Conservation (phyloP, 2,888 invertebrate genomes). For the Ormyrus labotus region DNA sequence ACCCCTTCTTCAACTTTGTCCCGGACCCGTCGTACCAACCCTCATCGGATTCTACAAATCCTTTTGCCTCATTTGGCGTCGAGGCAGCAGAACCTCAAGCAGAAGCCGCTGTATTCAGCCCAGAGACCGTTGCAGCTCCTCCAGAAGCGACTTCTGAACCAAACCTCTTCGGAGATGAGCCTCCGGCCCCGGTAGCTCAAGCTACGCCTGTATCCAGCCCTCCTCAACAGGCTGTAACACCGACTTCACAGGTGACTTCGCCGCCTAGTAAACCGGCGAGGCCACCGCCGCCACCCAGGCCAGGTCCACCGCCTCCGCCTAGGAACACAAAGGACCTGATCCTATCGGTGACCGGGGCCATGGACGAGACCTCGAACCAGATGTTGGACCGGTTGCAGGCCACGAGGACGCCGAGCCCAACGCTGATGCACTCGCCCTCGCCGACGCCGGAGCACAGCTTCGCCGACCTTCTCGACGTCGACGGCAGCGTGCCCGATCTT, state of each 20-base stretch:
- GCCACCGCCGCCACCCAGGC: conserved; percentile 76
- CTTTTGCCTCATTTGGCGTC: conserved; percentile 71
- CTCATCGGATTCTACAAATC: conserved; percentile 72
- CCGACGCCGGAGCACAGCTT: conserved; percentile 85
- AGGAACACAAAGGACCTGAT: conserved; percentile 91
- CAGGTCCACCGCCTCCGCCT: conserved; percentile 80
- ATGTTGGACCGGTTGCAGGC: conserved; percentile 89
- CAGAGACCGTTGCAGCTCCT: conserved; percentile 56
- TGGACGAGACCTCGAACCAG: conserved; percentile 92
- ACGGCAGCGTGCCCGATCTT: conserved; percentile 71
- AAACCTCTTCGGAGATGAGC: conserved; percentile 58
- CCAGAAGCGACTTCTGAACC: conserved; percentile 1
- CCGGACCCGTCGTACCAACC: conserved; percentile 66
- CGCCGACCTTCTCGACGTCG: conserved; percentile 82
- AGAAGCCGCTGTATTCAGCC: conserved; percentile 56
- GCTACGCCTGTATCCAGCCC: neutral
- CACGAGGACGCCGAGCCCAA: conserved; percentile 91
- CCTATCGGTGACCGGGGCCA: conserved; percentile 89
- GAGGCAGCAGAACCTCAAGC: conserved; percentile 62
- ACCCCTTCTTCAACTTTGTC: conserved; percentile 71
- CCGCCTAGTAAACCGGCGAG: conserved; percentile 59
- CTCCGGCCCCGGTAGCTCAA: conserved; percentile 37
- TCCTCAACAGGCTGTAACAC: neutral
- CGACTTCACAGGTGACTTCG: conserved; percentile 8
- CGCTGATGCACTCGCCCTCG: conserved; percentile 90